Percentiles rank a stretch among this genome's conserved stretches.
phyloP scores from a whole-genome alignment of 2,888 invertebrate genomes.

The Andrena marginata region DNA sequence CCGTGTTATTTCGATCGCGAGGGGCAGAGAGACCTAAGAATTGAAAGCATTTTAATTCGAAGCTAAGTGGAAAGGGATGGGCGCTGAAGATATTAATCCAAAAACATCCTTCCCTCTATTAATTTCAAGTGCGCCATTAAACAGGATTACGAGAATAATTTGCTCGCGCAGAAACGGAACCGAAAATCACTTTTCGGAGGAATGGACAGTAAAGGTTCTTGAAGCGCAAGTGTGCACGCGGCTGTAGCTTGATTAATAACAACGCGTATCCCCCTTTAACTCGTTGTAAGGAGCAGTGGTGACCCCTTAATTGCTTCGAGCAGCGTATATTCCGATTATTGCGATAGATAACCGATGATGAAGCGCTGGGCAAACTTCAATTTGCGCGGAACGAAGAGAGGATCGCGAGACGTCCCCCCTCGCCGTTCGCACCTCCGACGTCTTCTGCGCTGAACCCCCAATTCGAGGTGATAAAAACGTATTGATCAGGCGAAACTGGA shows the following conservation, averaged over 20 bases:
- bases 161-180: background rate
- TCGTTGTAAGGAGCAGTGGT: background rate
- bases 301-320: background rate
- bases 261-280: background rate
- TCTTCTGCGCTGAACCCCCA: constrained; percentile 33
- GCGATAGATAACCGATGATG: constrained; percentile 4
- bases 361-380: background rate
- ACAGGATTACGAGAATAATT: background rate
- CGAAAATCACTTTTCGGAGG: background rate
- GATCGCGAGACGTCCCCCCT: background rate
- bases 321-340: constrained; percentile 1
- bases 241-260: background rate
- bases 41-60: constrained; percentile 26
- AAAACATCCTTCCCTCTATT: background rate
- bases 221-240: background rate
- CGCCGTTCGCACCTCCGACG: constrained; percentile 36
- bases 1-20: constrained; percentile 7
- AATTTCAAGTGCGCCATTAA: background rate
- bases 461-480: constrained; percentile 49
- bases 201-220: background rate
- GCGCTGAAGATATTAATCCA: background rate
- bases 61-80: background rate
- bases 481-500: constrained; percentile 60
- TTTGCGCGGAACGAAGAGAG: background rate
- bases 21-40: background rate